These are phyloP conservation scores for Micrastur ruficollis DNA, from an alignment of 2,797 vertebrate genomes.

Conservation along the genomic window DNA sequence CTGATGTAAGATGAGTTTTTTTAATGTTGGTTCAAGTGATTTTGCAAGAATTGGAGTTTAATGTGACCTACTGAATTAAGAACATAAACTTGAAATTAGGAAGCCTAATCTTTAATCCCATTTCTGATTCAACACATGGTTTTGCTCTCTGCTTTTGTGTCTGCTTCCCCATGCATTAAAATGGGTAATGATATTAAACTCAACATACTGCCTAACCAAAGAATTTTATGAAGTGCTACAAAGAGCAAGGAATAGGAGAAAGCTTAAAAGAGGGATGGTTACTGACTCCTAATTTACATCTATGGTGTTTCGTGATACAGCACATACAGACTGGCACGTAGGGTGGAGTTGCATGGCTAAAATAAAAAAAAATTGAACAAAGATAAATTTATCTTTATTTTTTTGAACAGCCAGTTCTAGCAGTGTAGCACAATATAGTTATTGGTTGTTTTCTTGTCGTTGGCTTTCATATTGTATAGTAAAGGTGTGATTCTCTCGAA, in stretches of 20 bases:
- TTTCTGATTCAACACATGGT: background rate
- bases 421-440: background rate
- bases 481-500: conserved; percentile 3
- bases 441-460: background rate
- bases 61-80: background rate
- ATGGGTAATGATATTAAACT: background rate
- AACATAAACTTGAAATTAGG: background rate
- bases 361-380: background rate
- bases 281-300: background rate
- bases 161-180: background rate
- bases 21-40: background rate
- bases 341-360: background rate
- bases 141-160: background rate
- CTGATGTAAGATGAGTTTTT: background rate
- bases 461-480: background rate
- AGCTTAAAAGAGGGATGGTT: background rate
- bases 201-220: background rate
- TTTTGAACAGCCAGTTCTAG: background rate
- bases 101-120: background rate
- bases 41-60: background rate
- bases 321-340: background rate
- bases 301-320: background rate
- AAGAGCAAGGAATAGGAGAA: background rate
- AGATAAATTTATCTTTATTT: background rate
- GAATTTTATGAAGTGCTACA: background rate